These are phyloP conservation scores for Lates japonicus DNA, from an alignment of 2,797 vertebrate species.

Conservation along the genomic window DNA sequence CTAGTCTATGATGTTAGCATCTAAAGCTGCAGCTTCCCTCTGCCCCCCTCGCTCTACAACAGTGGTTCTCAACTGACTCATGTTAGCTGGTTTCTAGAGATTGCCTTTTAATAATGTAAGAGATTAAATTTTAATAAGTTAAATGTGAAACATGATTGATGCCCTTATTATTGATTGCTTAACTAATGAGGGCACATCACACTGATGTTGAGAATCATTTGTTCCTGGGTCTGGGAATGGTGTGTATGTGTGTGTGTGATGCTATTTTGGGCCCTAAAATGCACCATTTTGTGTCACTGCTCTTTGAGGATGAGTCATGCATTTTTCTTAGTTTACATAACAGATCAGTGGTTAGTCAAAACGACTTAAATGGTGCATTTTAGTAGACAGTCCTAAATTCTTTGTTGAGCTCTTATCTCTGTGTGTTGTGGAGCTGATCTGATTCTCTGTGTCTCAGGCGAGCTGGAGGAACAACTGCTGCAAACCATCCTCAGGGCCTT, in stretches of 20 bases:
- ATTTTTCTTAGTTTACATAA: constrained; percentile 48
- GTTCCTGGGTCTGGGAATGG: constrained; percentile 33
- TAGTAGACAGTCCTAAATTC: constrained; percentile 20
- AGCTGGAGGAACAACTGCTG: constrained; percentile 92
- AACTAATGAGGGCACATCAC: constrained; percentile 21
- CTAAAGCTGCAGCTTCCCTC: constrained; percentile 39
- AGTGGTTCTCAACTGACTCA: constrained; percentile 69
- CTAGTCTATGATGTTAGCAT: constrained; percentile 31
- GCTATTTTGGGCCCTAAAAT: constrained; percentile 59
- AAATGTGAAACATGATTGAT: constrained; percentile 23
- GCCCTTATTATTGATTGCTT: constrained; percentile 21
- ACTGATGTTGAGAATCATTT: constrained; percentile 69
- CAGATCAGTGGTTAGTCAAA: constrained; percentile 28
- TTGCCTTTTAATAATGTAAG: constrained; percentile 41
- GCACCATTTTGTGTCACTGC: constrained; percentile 56
- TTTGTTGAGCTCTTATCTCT: constrained; percentile 13
- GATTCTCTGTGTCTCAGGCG: constrained; percentile 82
- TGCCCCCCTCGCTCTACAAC: constrained; percentile 26
- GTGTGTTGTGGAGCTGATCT: constrained; percentile 42
- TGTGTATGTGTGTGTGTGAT: constrained; percentile 20
- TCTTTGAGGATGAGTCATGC: constrained; percentile 50
- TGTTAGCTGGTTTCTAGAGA: constrained; percentile 15
- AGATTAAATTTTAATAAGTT: constrained; percentile 15
- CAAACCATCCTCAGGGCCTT: constrained; percentile 94
- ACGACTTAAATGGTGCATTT: constrained; percentile 57